Base-by-base conservation (phyloP, 2,888 invertebrate species). In the Halocaridina rubra region DNA sequence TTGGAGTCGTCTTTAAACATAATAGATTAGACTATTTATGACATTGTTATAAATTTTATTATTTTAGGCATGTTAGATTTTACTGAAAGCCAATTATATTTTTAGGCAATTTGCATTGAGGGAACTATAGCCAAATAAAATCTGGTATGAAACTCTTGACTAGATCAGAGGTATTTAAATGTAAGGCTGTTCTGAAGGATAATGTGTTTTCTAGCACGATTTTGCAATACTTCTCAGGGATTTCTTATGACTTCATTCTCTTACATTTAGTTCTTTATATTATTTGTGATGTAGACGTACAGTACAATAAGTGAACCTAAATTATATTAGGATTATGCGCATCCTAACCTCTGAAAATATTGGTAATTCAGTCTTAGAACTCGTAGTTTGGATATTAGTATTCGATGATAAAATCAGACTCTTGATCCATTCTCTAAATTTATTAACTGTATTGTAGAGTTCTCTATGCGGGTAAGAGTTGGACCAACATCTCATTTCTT, bases 181-280 rank as follows among this genome's bases (percentile, higher is more conserved):
- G 16, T 10, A 53, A 53, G n/a, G n/a, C n/a, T n/a, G n/a, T n/a
- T n/a, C n/a, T n/a, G 57, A n/a, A n/a, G 53, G 53, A 53, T 53
- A 53, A 74, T 67, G 72, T 39, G 59, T 82, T 77, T 77, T 69
- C 77, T 78, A 77, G 72, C 59, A 78, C 72, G 71, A 77, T 81
- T 82, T 80, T 78, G 78, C 82, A 82, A 82, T 78, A 82, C 82
- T 82, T 82, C 82, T 82, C 82, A 82, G 82, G 82, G 82, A 82
- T 82, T 69, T 82, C 53, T 71, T 82, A 61, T 77, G 59, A 72
- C 77, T 77, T 82, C 77, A 78, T 77, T 82, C 59, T 77, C 77
- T 61, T 81, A 53, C 77, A 59, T 82, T 77, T 57, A 33, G n/a
- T n/a, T n/a, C n/a, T n/a, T n/a, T n/a, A 53, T n/a, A 53, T 53